phyloP scores from a whole-genome alignment of 2,888 invertebrate genomes.

The Cantharis lateralis region DNA sequence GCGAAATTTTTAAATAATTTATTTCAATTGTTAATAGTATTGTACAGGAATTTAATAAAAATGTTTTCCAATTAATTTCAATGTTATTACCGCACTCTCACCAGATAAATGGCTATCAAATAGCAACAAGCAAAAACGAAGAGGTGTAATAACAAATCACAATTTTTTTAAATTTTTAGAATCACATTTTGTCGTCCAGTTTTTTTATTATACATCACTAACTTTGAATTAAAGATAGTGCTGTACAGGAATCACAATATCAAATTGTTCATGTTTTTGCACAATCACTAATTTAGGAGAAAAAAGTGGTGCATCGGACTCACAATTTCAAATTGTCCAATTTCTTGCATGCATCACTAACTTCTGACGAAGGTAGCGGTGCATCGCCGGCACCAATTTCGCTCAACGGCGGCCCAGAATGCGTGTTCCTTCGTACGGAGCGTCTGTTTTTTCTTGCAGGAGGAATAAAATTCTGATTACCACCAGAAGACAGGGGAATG shows the following conservation, averaged over 20 bases:
- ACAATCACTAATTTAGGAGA: background rate
- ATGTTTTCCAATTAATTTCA: conserved; percentile 24
- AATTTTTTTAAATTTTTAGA: background rate
- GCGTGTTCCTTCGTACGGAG: conserved; percentile 23
- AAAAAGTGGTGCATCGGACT: conserved; percentile 24
- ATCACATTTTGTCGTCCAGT: background rate
- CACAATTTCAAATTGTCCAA: conserved; percentile 53
- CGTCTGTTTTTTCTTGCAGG: conserved; percentile 36
- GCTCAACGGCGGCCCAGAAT: conserved; percentile 31
- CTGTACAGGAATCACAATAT: background rate
- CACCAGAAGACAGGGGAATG: conserved; percentile 8
- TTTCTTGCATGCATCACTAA: conserved; percentile 48
- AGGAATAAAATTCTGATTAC: conserved; percentile 39
- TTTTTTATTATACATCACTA: background rate
- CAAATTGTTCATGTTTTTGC: background rate
- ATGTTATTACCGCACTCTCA: conserved; percentile 12
- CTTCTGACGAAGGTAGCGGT: conserved; percentile 44
- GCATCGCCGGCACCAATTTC: conserved; percentile 55
- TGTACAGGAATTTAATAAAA: conserved; percentile 37
- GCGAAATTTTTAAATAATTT: conserved; percentile 25
- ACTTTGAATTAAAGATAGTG: conserved; percentile 1
- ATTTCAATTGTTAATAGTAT: conserved; percentile 31
- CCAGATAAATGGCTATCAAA: background rate
- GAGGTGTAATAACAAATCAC: conserved; percentile 17
- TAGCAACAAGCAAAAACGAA: conserved; percentile 8